These are phyloP conservation scores for Nineta flava DNA, from an alignment of 2,888 invertebrate genomes.

Conservation along the genomic window DNA sequence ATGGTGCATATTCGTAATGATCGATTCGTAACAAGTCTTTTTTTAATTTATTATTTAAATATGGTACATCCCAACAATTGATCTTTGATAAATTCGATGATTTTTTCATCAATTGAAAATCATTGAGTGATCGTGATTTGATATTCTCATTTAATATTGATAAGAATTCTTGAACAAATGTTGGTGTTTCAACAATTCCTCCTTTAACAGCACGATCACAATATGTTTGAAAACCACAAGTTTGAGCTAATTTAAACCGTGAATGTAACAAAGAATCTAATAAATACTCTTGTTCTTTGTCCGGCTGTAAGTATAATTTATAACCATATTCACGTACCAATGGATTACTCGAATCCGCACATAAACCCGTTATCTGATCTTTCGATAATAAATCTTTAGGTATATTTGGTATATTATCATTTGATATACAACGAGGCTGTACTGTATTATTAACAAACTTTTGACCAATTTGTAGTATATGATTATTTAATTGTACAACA, in stretches of 20 bases:
- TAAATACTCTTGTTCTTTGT: conserved; percentile 55
- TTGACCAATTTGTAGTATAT: conserved; percentile 70
- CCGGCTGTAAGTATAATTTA: conserved; percentile 66
- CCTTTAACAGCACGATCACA: conserved; percentile 79
- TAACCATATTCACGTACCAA: conserved; percentile 77
- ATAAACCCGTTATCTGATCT: conserved; percentile 55
- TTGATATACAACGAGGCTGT: conserved; percentile 47
- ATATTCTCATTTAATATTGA: conserved; percentile 57
- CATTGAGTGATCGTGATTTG: conserved; percentile 48
- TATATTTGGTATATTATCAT: conserved; percentile 49
- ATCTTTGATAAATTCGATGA: conserved; percentile 19
- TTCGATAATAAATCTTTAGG: conserved; percentile 46
- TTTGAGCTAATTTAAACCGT: conserved; percentile 62
- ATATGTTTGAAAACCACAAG: conserved; percentile 82
- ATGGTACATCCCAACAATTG: conserved; percentile 77
- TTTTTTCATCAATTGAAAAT: conserved; percentile 53
- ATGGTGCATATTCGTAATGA: conserved; percentile 61
- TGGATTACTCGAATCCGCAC: conserved; percentile 67
- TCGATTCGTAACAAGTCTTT: conserved; percentile 51
- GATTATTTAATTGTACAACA: conserved; percentile 78
- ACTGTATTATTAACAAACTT: conserved; percentile 64
- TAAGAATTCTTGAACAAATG: conserved; percentile 65
- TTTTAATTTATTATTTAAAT: conserved; percentile 61
- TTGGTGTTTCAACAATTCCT: conserved; percentile 70
- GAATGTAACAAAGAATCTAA: conserved; percentile 55